These are phyloP conservation scores for human DNA, from an alignment of 2,113 vertebrate genomes.

Conservation along the genomic window GRCh38 chr18:29257001-29257500, in stretches of 20 bases:
- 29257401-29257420: background rate
- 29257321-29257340: background rate
- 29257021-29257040: slow-evolving; percentile 92
- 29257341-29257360: background rate
- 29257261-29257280: background rate
- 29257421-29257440: background rate
- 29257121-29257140: background rate
- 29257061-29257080: too few species aligned
- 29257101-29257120: background rate
- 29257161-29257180: background rate
- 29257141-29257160: background rate
- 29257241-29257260: background rate
- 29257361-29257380: background rate
- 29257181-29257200: background rate
- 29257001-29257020: slow-evolving; percentile 96
- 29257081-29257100: background rate
- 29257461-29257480: background rate
- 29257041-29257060: too few species aligned
- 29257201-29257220: background rate
- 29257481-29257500: background rate
- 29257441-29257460: background rate
- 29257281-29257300: background rate
- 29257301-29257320: background rate
- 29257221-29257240: background rate
- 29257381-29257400: background rate